A percentile compares a stretch with the other conserved stretches of the same genome.
phyloP scores from a whole-genome alignment of 2,113 vertebrate genomes.

The Epinephelus fuscoguttatus region DNA sequence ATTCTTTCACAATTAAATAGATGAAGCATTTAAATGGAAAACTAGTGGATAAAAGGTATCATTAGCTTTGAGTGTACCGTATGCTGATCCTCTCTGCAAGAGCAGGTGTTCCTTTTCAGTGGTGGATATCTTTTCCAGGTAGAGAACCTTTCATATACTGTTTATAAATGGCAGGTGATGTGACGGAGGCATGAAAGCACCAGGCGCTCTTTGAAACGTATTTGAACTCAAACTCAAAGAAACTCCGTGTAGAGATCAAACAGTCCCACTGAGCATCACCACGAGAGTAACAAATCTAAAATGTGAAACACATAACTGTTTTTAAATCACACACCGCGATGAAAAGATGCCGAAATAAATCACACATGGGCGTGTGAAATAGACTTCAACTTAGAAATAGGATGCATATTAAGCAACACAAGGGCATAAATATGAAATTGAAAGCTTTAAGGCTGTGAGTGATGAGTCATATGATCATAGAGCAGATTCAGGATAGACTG shows the following conservation, averaged over 20 bases:
- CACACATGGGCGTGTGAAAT: background rate
- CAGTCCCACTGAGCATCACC: conserved; percentile 1
- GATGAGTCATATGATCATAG: conserved; percentile 20
- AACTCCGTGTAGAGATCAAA: conserved; percentile 54
- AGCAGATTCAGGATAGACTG: background rate
- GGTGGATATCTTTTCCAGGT: conserved; percentile 10
- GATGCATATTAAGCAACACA: background rate
- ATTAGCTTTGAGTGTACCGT: background rate
- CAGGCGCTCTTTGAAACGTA: conserved; percentile 53
- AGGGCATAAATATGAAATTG: background rate
- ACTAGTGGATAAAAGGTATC: background rate
- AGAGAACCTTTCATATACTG: conserved; percentile 30
- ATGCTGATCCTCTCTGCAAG: background rate
- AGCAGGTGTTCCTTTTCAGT: conserved; percentile 16
- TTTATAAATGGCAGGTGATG: conserved; percentile 29
- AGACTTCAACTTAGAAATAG: background rate
- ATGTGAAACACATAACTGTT: conserved; percentile 18
- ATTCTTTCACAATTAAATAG: background rate
- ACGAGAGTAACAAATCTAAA: conserved; percentile 10
- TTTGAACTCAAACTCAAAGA: conserved; percentile 64
- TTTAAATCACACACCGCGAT: background rate
- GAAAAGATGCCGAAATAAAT: conserved; percentile 7
- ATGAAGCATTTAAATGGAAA: background rate
- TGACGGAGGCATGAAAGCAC: conserved; percentile 53
- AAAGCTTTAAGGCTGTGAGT: conserved; percentile 11